These are phyloP conservation scores for Cyprinodon variegatus DNA, from an alignment of 2,113 vertebrate species.

Conservation along the genomic window DNA sequence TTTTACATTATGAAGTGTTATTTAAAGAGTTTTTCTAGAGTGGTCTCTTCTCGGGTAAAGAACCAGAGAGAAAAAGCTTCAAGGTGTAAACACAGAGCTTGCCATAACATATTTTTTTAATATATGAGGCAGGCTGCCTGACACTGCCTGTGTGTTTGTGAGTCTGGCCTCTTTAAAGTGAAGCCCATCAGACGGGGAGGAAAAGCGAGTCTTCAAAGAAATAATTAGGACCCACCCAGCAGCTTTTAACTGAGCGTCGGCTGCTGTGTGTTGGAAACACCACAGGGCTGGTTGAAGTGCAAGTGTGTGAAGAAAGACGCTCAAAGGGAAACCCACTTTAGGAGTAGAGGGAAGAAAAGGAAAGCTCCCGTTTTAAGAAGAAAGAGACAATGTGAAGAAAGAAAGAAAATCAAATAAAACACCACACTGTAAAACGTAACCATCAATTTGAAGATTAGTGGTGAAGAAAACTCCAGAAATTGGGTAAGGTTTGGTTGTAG, in stretches of 20 bases:
- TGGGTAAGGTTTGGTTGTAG: not conserved
- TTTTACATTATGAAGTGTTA: too few species aligned
- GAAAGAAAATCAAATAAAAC: not conserved
- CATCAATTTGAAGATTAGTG: not conserved
- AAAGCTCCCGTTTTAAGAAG: not conserved
- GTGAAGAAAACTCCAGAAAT: slow-evolving; percentile 3
- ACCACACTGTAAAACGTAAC: not conserved
- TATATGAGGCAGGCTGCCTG: slow-evolving; percentile 41
- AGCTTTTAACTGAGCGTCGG: slow-evolving; percentile 63
- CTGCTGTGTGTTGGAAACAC: slow-evolving; percentile 51
- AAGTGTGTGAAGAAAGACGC: slow-evolving; percentile 23
- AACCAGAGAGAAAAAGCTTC: too few species aligned
- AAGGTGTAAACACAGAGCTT: too few species aligned
- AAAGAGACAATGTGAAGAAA: slow-evolving; percentile 11
- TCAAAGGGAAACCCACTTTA: slow-evolving; percentile 4
- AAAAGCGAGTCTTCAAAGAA: slow-evolving; percentile 75
- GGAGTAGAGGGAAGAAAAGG: not conserved
- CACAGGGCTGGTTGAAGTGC: slow-evolving; percentile 2
- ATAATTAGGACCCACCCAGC: slow-evolving; percentile 70
- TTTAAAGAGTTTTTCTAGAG: too few species aligned
- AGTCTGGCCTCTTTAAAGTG: slow-evolving; percentile 62
- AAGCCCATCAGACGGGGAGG: slow-evolving; percentile 62
- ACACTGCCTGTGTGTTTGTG: slow-evolving; percentile 26
- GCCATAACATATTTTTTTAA: not conserved
- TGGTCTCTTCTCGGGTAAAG: too few species aligned